These are phyloP conservation scores for Neocloeon triangulifer DNA, from an alignment of 1,140 invertebrate genomes.

Conservation along the genomic window DNA sequence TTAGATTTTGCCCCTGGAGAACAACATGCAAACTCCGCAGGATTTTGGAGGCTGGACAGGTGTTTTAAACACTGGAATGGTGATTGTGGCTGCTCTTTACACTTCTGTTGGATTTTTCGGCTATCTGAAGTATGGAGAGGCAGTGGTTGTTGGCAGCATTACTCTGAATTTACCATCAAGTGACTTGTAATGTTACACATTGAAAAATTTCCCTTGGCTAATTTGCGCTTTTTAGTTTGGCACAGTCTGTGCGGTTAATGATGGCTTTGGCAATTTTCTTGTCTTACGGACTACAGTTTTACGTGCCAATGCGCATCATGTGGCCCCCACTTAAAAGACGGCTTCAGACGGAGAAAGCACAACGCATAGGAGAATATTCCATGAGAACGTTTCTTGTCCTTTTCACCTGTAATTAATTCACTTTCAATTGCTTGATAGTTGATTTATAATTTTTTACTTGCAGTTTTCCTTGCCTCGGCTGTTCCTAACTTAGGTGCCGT, in stretches of 20 bases:
- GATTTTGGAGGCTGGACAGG: conserved; percentile 63
- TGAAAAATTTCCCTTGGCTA: conserved; percentile 10
- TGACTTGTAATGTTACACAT: conserved; percentile 38
- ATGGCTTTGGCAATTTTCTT: conserved; percentile 74
- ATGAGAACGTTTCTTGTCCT: conserved; percentile 46
- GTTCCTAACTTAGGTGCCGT: conserved; percentile 74
- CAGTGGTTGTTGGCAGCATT: conserved; percentile 47
- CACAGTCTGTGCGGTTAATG: conserved; percentile 51
- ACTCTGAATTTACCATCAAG: conserved; percentile 56
- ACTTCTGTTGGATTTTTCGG: conserved; percentile 76
- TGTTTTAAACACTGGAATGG: conserved; percentile 73
- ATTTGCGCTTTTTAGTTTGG: conserved; percentile 53
- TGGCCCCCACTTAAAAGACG: conserved; percentile 46
- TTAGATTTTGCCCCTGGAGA: conserved; percentile 63
- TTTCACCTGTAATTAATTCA: conserved; percentile 47
- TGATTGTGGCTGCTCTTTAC: conserved; percentile 58
- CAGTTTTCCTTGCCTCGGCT: conserved; percentile 58
- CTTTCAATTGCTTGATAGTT: too few relatives aligned
- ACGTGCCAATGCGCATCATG: conserved; percentile 75
- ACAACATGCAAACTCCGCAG: conserved; percentile 68
- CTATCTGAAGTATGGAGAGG: conserved; percentile 67
- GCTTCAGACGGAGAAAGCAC: conserved; percentile 28
- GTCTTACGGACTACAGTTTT: conserved; percentile 75
- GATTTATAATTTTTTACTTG: conserved; percentile 17
- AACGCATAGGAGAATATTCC: conserved; percentile 36